A percentile compares a stretch with the other conserved stretches of the same genome.
These are phyloP conservation scores for Nomada hirtipes DNA, from an alignment of 2,888 invertebrate genomes.

Conservation along the genomic window DNA sequence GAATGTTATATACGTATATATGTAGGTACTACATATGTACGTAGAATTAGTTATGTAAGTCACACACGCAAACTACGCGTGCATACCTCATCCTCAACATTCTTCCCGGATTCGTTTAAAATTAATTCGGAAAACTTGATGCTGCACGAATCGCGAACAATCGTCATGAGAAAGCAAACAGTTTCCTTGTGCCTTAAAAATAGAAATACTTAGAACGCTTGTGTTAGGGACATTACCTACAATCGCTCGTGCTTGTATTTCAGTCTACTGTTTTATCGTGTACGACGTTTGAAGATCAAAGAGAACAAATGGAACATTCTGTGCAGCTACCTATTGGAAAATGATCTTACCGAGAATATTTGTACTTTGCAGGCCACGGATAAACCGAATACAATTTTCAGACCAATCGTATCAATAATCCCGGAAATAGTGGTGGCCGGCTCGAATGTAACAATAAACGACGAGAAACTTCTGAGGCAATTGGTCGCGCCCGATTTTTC, in stretches of 20 bases:
- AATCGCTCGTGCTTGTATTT: not conserved
- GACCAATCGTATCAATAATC: conserved; percentile 86
- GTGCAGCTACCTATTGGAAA: not conserved
- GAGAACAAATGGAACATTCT: not conserved
- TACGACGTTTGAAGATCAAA: not conserved
- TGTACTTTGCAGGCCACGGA: conserved; percentile 75
- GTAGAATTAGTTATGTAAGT: conserved; percentile 29
- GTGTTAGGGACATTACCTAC: not conserved
- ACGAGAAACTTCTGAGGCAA: conserved; percentile 61
- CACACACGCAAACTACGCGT: not conserved
- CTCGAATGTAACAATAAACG: conserved; percentile 84
- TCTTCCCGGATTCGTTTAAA: not conserved
- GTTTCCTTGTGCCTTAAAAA: conserved; percentile 14
- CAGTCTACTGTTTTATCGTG: not conserved
- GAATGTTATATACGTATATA: too few relatives aligned
- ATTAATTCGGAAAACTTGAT: not conserved
- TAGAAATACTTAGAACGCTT: not conserved
- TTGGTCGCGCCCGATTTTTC: conserved; percentile 75
- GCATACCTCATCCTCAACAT: too few relatives aligned
- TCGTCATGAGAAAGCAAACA: not conserved
- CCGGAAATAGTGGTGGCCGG: conserved; percentile 86
- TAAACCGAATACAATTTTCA: conserved; percentile 73
- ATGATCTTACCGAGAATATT: not conserved
- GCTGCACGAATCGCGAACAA: not conserved
- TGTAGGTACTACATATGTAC: not conserved